Evolutionary conservation across 2,888 invertebrate genomes (phyloP).

Genomic region (Seira musarum): DNA sequence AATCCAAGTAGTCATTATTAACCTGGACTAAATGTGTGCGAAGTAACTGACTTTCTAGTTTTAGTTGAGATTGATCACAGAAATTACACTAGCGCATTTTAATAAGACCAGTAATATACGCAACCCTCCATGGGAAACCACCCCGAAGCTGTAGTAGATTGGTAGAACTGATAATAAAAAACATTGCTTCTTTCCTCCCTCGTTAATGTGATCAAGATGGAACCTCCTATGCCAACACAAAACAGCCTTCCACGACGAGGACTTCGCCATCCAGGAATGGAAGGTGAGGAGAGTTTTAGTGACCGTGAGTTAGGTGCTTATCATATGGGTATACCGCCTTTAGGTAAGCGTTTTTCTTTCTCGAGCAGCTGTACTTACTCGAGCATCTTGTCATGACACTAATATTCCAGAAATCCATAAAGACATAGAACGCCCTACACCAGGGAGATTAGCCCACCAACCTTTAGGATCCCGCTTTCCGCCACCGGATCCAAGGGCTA

Average conservation of each 20-base stretch:
- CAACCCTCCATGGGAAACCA: too few relatives aligned
- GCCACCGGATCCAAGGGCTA: constrained; percentile 59
- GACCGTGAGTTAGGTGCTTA: constrained; percentile 83
- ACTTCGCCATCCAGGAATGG: constrained; percentile 77
- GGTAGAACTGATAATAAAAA: too few relatives aligned
- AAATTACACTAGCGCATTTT: too few relatives aligned
- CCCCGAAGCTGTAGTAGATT: too few relatives aligned
- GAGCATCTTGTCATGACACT: constrained; percentile 27
- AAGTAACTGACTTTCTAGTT: too few relatives aligned
- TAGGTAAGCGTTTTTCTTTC: constrained; percentile 74
- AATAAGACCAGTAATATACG: too few relatives aligned
- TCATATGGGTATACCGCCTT: constrained; percentile 74
- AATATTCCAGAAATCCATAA: constrained; percentile 83
- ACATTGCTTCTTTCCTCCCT: too few relatives aligned
- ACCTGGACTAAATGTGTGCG: too few relatives aligned
- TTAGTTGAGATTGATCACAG: too few relatives aligned
- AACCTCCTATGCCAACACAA: constrained; percentile 62
- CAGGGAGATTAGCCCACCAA: constrained; percentile 71
- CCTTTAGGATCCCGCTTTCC: constrained; percentile 73
- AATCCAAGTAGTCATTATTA: too few relatives aligned
- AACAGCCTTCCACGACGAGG: constrained; percentile 68
- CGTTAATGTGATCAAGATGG: constrained; percentile 59
- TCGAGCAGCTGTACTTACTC: constrained; percentile 1
- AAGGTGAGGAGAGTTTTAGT: constrained; percentile 88
- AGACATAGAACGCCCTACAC: constrained; percentile 77